phyloP scores from a whole-genome alignment of 2,888 invertebrate genomes.

The Acheta domesticus region DNA sequence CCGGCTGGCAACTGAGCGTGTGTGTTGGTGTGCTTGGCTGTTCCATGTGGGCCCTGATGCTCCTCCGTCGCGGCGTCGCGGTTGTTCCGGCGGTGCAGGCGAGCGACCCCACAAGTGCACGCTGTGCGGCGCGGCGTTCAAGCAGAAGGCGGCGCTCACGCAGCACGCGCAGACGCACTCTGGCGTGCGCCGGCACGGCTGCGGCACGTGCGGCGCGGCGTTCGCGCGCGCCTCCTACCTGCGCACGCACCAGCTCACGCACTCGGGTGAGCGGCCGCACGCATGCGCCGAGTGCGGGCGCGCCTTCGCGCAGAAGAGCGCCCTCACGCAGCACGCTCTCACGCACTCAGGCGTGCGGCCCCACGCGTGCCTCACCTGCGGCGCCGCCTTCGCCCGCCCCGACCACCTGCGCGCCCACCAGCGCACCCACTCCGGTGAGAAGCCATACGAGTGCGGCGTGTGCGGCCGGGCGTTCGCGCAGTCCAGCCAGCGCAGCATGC shows the following conservation, averaged over 20 bases:
- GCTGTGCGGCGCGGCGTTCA: no score
- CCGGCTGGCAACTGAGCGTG: no score
- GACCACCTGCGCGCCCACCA: background rate
- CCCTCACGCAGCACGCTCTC: background rate
- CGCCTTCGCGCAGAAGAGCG: background rate
- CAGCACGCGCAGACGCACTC: no score
- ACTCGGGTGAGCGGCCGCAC: background rate
- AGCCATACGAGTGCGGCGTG: background rate
- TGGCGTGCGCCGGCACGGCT: no score
- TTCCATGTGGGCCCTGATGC: no score
- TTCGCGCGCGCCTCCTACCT: background rate
- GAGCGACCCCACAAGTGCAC: no score
- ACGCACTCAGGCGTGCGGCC: slow-evolving; percentile 2
- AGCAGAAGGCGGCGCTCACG: no score
- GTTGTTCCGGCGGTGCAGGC: no score
- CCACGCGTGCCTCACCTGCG: background rate
- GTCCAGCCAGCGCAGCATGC: background rate
- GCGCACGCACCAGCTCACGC: background rate
- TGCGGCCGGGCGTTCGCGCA: background rate
- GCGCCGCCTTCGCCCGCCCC: background rate
- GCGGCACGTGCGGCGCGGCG: no score
- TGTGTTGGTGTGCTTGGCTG: no score
- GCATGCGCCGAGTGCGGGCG: background rate
- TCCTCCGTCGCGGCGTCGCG: no score
- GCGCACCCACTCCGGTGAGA: background rate